These are phyloP conservation scores for Aleadryas rufinucha DNA, from an alignment of 2,113 vertebrate genomes.

Conservation along the genomic window DNA sequence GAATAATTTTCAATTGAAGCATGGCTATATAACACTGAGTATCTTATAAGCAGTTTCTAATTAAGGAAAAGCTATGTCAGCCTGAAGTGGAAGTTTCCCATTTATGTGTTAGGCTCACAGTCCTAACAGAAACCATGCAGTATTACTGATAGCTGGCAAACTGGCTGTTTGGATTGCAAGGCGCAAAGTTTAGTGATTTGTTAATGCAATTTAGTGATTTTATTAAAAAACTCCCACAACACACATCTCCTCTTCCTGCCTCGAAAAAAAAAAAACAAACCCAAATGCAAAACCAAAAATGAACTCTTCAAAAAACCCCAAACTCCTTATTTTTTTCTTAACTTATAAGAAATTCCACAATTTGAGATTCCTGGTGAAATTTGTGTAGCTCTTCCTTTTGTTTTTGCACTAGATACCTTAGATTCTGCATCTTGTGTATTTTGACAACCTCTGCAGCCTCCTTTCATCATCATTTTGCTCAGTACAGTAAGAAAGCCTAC, in stretches of 20 bases:
- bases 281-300: neutral
- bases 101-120: neutral
- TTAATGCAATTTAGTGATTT: neutral
- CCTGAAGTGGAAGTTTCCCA: neutral
- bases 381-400: neutral
- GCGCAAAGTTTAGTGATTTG: neutral
- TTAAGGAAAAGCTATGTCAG: neutral
- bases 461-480: neutral
- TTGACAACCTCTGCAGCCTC: neutral
- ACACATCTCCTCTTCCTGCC: neutral
- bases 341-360: neutral
- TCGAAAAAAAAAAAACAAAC: neutral
- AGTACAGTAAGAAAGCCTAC: neutral
- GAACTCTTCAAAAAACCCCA: fast-evolving
- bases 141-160: neutral
- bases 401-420: neutral
- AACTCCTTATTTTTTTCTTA: neutral
- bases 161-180: neutral
- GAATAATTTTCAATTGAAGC: neutral
- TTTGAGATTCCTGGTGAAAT: neutral
- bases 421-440: neutral
- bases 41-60: neutral
- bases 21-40: neutral
- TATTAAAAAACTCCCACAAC: neutral
- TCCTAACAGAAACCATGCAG: fast-evolving